A percentile compares a stretch with the other conserved stretches of the same genome.
Conservation (phyloP, 2,888 invertebrate species). For the Cephus nigrinus region DNA sequence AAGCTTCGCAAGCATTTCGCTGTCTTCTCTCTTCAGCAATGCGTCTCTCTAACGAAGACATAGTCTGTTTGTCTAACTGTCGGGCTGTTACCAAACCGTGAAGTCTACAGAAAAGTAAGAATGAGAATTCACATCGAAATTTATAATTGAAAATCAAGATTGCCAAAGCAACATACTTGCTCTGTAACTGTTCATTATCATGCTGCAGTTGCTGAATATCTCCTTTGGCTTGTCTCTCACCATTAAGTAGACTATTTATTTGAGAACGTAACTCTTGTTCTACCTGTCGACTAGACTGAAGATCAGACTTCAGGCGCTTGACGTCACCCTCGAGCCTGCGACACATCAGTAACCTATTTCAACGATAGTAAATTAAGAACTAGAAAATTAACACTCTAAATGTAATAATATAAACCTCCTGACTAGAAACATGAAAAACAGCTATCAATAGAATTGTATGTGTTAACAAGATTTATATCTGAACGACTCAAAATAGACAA, state of each 20-base stretch:
- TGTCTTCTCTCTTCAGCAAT: conserved; percentile 87
- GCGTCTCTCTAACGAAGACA: conserved; percentile 82
- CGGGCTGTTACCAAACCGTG: conserved; percentile 80
- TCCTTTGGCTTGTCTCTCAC: conserved; percentile 76
- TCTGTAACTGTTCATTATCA: conserved; percentile 89
- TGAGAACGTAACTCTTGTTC: conserved; percentile 81
- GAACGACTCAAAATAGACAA: background rate
- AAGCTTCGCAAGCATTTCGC: conserved; percentile 79
- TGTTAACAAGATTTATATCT: background rate
- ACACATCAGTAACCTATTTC: conserved; percentile 59
- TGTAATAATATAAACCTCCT: background rate
- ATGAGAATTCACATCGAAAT: background rate
- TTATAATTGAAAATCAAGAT: conserved; percentile 9
- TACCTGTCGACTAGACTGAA: conserved; percentile 76
- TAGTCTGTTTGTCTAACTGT: conserved; percentile 82
- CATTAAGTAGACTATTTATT: conserved; percentile 73
- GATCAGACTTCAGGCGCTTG: conserved; percentile 78
- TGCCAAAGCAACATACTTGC: conserved; percentile 70
- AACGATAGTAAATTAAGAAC: conserved; percentile 12
- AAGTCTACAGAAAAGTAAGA: conserved; percentile 68
- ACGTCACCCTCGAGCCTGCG: conserved; percentile 79
- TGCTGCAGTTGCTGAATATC: conserved; percentile 84
- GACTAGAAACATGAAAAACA: background rate
- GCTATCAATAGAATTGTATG: background rate
- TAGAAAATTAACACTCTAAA: conserved; percentile 6